phyloP scores from a whole-genome alignment of 2,113 vertebrate species.

The Diphyllodes magnificus region DNA sequence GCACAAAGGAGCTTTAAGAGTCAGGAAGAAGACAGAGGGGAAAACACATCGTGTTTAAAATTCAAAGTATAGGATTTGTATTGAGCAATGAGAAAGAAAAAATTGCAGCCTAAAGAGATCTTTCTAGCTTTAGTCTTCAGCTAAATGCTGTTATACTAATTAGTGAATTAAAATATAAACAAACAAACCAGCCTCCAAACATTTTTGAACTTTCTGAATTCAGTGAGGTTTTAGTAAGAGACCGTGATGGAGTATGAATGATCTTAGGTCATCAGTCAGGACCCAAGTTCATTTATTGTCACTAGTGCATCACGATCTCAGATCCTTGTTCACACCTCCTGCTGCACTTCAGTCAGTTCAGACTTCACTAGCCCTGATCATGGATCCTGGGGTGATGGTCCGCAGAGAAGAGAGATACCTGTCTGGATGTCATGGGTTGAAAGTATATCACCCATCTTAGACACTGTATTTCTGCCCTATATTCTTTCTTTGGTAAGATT shows the following conservation, averaged over 20 bases:
- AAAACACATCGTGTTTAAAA: neutral
- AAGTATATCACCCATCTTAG: neutral
- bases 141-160: neutral
- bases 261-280: neutral
- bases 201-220: neutral
- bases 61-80: neutral
- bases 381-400: neutral
- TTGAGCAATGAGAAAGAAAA: neutral
- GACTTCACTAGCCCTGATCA: neutral
- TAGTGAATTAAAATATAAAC: neutral
- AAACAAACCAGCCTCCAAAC: neutral
- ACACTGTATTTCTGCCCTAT: neutral
- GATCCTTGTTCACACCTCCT: neutral
- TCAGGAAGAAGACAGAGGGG: neutral
- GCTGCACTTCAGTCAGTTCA: neutral
- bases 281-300: neutral
- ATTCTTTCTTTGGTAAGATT: neutral
- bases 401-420: neutral
- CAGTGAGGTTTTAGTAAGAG: neutral
- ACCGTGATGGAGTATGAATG: neutral
- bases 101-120: neutral
- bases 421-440: neutral
- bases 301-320: neutral
- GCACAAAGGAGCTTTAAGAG: neutral
- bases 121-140: neutral